These are phyloP conservation scores for Sarcophaga caerulescens DNA, from an alignment of 2,888 invertebrate species.

Conservation along the genomic window DNA sequence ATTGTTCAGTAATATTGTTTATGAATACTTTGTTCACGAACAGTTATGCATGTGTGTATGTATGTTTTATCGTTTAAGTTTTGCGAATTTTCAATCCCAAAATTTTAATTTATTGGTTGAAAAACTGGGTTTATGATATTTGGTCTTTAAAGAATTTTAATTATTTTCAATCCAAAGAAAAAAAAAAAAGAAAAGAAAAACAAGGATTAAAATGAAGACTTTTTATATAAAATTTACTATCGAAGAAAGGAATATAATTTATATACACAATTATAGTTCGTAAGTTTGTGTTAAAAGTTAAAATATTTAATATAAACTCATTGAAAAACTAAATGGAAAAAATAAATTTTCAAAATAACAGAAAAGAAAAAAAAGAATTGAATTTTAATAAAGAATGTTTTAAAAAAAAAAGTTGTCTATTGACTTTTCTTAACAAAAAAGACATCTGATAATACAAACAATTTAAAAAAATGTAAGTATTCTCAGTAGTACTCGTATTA, in stretches of 20 bases:
- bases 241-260: constrained; percentile 19
- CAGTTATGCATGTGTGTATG: too few species aligned
- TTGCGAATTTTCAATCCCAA: too few species aligned
- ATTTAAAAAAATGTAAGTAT: too few species aligned
- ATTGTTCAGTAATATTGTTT: too few species aligned
- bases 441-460: too few species aligned
- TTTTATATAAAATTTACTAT: constrained; percentile 11
- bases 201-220: background rate
- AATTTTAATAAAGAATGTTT: constrained; percentile 20
- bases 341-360: background rate
- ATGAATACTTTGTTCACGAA: too few species aligned
- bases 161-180: too few species aligned
- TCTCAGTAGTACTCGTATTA: too few species aligned
- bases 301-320: constrained; percentile 27
- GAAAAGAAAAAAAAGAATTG: constrained; percentile 35
- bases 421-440: background rate
- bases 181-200: constrained; percentile 16
- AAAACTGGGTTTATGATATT: too few species aligned
- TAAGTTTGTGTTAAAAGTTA: constrained; percentile 59
- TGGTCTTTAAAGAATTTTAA: too few species aligned
- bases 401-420: background rate
- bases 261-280: background rate
- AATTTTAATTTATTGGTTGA: too few species aligned
- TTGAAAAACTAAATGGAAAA: constrained; percentile 5
- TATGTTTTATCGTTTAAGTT: too few species aligned